Percentiles rank a stretch among this genome's conserved stretches.
Evolutionary conservation across 2,888 invertebrate genomes (phyloP).

Genomic region (Caenorhabditis parvicauda): DNA sequence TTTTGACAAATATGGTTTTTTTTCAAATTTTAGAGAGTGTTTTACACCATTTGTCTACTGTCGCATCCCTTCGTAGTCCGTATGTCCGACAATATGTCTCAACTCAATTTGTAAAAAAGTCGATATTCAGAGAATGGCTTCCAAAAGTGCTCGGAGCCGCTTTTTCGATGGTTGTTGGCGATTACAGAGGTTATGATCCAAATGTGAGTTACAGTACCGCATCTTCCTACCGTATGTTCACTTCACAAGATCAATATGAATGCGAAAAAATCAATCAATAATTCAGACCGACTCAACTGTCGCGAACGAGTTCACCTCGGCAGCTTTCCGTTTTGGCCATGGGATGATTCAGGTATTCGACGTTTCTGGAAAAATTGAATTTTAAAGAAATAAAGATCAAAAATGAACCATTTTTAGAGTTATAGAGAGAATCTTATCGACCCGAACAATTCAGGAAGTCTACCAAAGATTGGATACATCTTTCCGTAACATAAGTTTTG

Average conservation of each 20-base stretch:
- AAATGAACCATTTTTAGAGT: not conserved
- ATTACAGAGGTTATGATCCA: conserved; percentile 81
- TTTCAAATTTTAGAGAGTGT: no score
- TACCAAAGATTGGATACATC: conserved; percentile 77
- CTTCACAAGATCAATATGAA: no score
- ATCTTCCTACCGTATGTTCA: no score
- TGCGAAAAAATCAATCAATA: no score
- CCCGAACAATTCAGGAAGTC: no score
- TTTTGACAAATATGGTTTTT: no score
- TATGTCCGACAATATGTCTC: not conserved
- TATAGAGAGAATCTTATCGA: not conserved
- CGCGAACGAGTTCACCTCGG: conserved; percentile 93
- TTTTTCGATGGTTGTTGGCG: conserved; percentile 75
- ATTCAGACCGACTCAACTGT: conserved; percentile 77
- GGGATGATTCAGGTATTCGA: conserved; percentile 91
- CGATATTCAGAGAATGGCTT: conserved; percentile 88
- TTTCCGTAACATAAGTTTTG: conserved; percentile 76
- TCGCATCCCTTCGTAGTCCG: not conserved
- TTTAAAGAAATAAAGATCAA: not conserved
- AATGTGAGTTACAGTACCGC: no score
- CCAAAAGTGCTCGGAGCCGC: conserved; percentile 78
- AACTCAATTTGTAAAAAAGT: not conserved
- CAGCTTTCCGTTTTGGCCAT: conserved; percentile 89
- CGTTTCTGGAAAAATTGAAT: no score
- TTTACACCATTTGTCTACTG: not conserved